Evolutionary conservation across 2,113 vertebrate species (phyloP).

Genomic region (Channa maculata): DNA sequence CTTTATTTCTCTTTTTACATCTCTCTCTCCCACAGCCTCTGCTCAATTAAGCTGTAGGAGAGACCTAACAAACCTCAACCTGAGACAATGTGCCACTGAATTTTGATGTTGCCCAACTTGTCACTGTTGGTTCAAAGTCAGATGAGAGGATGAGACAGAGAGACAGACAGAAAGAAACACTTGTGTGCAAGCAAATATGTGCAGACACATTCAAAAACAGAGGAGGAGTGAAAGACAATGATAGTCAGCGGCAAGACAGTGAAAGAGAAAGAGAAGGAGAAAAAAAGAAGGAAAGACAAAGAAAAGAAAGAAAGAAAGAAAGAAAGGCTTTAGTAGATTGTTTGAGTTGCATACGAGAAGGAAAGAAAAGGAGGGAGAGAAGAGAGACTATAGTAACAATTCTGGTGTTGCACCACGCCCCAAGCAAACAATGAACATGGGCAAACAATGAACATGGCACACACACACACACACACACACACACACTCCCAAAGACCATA

Average conservation of each 20-base stretch:
- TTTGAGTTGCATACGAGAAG: neutral
- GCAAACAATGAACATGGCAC: constrained; percentile 77
- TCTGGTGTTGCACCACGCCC: constrained; percentile 78
- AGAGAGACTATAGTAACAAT: constrained; percentile 71
- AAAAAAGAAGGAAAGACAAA: neutral
- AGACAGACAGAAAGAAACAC: constrained; percentile 20
- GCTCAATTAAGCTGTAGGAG: constrained; percentile 80
- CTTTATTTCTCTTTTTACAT: constrained; percentile 66
- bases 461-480: constrained; percentile 37
- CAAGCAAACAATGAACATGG: constrained; percentile 79
- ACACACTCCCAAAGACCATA: constrained; percentile 67
- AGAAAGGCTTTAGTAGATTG: neutral
- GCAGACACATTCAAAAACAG: constrained; percentile 2
- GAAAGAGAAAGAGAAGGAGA: neutral
- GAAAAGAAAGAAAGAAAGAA: neutral
- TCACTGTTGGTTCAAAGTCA: constrained; percentile 68
- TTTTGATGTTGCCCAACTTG: constrained; percentile 70
- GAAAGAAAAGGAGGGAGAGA: constrained; percentile 30
- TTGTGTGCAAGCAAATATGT: neutral
- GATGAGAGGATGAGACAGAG: constrained; percentile 40
- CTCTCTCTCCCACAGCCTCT: constrained; percentile 60
- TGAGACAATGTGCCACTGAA: constrained; percentile 75
- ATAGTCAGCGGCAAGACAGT: neutral
- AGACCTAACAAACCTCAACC: constrained; percentile 75
- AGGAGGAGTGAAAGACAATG: constrained; percentile 13